Evolutionary conservation across 2,888 invertebrate genomes (phyloP).

Genomic region (Lasioglossum pauxillum): DNA sequence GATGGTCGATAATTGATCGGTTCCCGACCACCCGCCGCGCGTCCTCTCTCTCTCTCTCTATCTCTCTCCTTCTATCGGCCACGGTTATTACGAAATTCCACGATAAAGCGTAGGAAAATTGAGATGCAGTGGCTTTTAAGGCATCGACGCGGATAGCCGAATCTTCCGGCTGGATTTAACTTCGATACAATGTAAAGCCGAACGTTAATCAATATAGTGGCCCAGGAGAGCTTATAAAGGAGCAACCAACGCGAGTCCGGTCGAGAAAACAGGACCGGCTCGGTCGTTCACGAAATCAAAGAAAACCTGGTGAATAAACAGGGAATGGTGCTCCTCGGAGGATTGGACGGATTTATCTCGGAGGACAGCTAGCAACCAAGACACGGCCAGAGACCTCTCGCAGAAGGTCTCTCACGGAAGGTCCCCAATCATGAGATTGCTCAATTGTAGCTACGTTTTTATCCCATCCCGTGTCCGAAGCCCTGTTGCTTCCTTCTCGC

Average conservation of each 20-base stretch:
- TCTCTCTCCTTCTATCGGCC: background rate
- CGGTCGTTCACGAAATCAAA: constrained; percentile 60
- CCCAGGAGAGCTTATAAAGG: constrained; percentile 6
- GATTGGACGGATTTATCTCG: constrained; percentile 70
- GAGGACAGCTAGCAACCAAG: constrained; percentile 72
- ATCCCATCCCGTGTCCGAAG: constrained; percentile 44
- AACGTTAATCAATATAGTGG: constrained; percentile 28
- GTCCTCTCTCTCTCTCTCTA: background rate
- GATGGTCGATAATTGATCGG: constrained; percentile 45
- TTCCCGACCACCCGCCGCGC: background rate
- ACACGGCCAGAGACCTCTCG: constrained; percentile 68
- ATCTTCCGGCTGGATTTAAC: constrained; percentile 28
- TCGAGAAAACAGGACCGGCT: background rate
- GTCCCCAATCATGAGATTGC: constrained; percentile 82
- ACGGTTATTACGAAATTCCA: constrained; percentile 64
- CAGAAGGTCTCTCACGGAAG: constrained; percentile 60
- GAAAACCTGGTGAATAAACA: constrained; percentile 66
- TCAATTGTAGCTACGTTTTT: constrained; percentile 79
- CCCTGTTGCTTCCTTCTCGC: constrained; percentile 44
- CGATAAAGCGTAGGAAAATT: constrained; percentile 36
- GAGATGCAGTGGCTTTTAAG: constrained; percentile 23
- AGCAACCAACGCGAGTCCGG: background rate
- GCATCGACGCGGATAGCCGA: background rate
- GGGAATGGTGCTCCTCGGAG: constrained; percentile 44
- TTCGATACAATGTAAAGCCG: constrained; percentile 16